These are phyloP conservation scores for Hapalemur alaotrensis DNA, from an alignment of 2,797 vertebrate genomes.

Conservation along the genomic window DNA sequence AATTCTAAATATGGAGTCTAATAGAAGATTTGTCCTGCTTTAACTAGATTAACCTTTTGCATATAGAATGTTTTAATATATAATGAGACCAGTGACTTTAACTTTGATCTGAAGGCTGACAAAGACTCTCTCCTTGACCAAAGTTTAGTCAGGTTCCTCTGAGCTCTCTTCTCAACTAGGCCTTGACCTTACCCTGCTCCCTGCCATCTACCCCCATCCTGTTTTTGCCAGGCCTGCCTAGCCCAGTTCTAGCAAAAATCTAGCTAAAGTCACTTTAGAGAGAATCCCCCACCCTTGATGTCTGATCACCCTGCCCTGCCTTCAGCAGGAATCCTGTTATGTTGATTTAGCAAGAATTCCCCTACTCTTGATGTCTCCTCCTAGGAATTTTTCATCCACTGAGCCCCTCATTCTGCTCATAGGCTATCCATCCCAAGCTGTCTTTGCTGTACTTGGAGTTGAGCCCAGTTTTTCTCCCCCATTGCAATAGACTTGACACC, in stretches of 20 bases:
- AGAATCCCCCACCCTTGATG: background rate
- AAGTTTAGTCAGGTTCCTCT: constrained; percentile 1
- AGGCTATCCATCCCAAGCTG: background rate
- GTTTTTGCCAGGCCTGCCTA: background rate
- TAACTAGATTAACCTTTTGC: constrained; percentile 28
- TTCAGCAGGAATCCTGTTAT: background rate
- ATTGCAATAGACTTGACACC: background rate
- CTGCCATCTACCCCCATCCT: background rate
- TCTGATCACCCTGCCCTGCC: background rate
- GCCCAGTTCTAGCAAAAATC: constrained; percentile 11
- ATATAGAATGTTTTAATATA: constrained; percentile 4
- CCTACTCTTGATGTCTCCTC: background rate
- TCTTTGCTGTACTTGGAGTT: background rate
- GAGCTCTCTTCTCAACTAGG: background rate
- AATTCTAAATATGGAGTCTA: constrained; percentile 25
- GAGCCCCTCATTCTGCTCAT: background rate
- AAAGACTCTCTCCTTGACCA: constrained; percentile 5
- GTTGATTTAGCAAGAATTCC: background rate
- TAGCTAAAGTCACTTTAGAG: background rate
- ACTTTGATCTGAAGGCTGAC: background rate
- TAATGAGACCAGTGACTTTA: constrained; percentile 11
- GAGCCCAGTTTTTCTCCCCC: background rate
- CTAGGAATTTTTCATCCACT: background rate
- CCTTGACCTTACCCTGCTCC: background rate
- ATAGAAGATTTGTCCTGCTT: constrained; percentile 29